These are phyloP conservation scores for Nipponia nippon DNA, from an alignment of 2,113 vertebrate genomes.

Conservation along the genomic window DNA sequence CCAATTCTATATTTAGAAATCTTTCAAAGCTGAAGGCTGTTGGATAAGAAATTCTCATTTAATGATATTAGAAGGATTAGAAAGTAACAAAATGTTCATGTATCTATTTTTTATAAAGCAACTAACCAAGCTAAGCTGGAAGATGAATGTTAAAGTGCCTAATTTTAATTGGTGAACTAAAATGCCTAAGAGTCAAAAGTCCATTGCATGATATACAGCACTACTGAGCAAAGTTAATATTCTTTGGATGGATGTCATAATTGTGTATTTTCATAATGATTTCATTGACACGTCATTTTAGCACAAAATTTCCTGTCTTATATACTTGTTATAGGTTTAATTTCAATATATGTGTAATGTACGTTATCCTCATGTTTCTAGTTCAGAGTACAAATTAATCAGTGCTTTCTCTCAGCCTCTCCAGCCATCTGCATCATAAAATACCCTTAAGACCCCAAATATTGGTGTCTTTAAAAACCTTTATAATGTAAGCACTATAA, in stretches of 20 bases:
- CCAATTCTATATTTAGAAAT: background rate
- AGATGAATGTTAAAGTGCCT: background rate
- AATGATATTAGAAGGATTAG: background rate
- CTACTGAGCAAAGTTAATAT: background rate
- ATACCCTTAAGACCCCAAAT: background rate
- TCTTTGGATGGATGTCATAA: background rate
- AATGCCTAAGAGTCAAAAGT: background rate
- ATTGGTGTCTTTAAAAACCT: background rate
- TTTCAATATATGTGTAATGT: background rate
- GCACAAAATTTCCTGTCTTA: background rate
- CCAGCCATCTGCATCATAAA: background rate
- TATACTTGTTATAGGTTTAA: background rate
- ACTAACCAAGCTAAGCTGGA: background rate
- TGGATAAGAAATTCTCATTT: background rate
- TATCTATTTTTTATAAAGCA: background rate
- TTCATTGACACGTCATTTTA: background rate
- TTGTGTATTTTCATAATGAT: background rate
- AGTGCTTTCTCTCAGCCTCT: background rate
- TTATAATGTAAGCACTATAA: background rate
- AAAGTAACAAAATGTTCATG: background rate
- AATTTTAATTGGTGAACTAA: background rate
- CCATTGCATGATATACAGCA: background rate
- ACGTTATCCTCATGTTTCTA: background rate
- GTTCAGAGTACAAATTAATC: background rate
- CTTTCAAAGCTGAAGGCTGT: background rate